Conservation (phyloP, 2,797 vertebrate species). For the Columba guinea region DNA sequence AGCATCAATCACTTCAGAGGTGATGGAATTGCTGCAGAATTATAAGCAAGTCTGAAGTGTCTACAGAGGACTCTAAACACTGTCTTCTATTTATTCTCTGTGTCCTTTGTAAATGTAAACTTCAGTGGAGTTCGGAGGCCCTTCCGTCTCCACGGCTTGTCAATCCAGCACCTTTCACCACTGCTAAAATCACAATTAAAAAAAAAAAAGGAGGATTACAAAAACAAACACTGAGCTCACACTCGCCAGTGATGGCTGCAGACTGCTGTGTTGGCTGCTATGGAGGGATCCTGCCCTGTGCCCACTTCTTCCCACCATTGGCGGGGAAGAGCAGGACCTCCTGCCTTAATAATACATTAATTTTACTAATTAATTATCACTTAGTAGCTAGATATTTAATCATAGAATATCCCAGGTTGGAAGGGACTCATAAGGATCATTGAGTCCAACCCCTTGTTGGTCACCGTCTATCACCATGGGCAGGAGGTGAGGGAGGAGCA, state of each 20-base stretch:
- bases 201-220: constrained; percentile 47
- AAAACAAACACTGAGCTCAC: constrained; percentile 61
- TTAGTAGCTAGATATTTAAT: no score
- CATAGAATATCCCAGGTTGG: no score
- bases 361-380: no score
- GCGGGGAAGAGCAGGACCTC: fast-evolving
- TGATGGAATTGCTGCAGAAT: constrained; percentile 70
- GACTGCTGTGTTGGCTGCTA: not conserved
- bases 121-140: constrained; percentile 57
- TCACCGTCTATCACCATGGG: fast-evolving
- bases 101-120: constrained; percentile 75
- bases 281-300: not conserved
- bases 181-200: constrained; percentile 61
- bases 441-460: no score
- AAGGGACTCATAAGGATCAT: no score
- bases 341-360: no score
- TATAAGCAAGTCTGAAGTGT: constrained; percentile 75
- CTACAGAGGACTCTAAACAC: constrained; percentile 75
- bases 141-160: constrained; percentile 62
- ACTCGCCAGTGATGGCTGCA: not conserved
- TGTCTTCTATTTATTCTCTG: constrained; percentile 72
- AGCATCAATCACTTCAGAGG: constrained; percentile 66
- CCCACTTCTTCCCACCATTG: fast-evolving
- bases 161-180: constrained; percentile 70
- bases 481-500: not conserved